Percentiles rank a stretch among this genome's conserved stretches.
Evolutionary conservation across 2,113 vertebrate genomes (phyloP).

Genomic region (Siniperca knerii): DNA sequence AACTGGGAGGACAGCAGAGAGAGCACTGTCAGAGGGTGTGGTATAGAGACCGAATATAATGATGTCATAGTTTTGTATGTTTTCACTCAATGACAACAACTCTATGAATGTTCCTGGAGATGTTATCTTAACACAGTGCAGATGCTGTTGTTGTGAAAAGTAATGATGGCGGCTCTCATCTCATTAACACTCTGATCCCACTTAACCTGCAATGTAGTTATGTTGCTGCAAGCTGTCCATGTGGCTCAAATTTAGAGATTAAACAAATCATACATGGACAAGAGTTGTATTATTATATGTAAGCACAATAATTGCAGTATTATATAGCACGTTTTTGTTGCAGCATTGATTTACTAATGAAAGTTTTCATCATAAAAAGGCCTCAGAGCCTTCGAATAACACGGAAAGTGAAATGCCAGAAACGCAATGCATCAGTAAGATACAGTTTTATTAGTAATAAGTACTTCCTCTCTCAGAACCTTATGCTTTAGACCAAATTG

Average conservation of each 20-base stretch:
- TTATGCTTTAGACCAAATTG: not conserved
- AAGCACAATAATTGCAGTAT: not conserved
- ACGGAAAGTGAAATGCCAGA: not conserved
- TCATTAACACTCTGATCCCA: not conserved
- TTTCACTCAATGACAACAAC: not conserved
- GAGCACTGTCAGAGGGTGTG: slow-evolving; percentile 41
- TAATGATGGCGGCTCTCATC: not conserved
- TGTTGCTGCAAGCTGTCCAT: not conserved
- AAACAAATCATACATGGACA: not conserved
- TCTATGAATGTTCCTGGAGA: not conserved
- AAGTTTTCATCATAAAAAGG: not conserved
- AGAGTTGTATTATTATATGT: not conserved
- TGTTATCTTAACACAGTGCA: not conserved
- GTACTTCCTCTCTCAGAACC: not conserved
- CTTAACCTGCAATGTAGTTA: not conserved
- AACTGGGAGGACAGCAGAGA: slow-evolving; percentile 37
- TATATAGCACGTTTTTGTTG: not conserved
- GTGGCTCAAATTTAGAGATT: not conserved
- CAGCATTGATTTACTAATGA: not conserved
- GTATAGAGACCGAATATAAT: not conserved
- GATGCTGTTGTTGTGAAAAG: not conserved
- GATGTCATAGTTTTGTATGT: slow-evolving; percentile 42
- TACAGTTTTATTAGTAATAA: not conserved
- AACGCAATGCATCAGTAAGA: not conserved
- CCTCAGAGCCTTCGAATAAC: not conserved